These are phyloP conservation scores for Hypsopygia costalis DNA, from an alignment of 2,888 invertebrate genomes.

Conservation along the genomic window DNA sequence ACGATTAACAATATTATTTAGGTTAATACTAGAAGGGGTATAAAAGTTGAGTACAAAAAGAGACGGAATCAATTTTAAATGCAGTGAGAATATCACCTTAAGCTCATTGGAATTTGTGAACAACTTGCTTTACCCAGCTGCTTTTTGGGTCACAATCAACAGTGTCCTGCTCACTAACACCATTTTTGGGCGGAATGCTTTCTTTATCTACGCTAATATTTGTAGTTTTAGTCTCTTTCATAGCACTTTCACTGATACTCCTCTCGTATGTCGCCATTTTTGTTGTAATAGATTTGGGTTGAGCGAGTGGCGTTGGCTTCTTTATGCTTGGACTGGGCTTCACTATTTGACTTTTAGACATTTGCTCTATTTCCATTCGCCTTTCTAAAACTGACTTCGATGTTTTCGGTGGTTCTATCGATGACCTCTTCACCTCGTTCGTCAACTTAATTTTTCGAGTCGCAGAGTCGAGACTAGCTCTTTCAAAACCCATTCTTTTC, in stretches of 20 bases:
- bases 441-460: slow-evolving; percentile 54
- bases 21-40: slow-evolving; percentile 24
- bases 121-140: slow-evolving; percentile 87
- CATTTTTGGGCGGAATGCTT: slow-evolving; percentile 40
- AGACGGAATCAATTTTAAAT: slow-evolving; percentile 61
- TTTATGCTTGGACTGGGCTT: slow-evolving; percentile 40
- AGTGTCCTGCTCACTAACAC: slow-evolving; percentile 31
- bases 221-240: slow-evolving; percentile 30
- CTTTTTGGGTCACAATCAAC: slow-evolving; percentile 68
- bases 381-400: slow-evolving; percentile 70
- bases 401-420: slow-evolving; percentile 53
- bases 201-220: slow-evolving; percentile 32
- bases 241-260: slow-evolving; percentile 39
- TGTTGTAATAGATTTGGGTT: slow-evolving; percentile 59
- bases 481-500: slow-evolving; percentile 69
- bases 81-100: slow-evolving; percentile 46
- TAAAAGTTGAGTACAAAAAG: slow-evolving; percentile 53
- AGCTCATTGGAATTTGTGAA: slow-evolving; percentile 84
- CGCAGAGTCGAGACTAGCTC: slow-evolving; percentile 71
- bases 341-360: slow-evolving; percentile 47
- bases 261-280: slow-evolving; percentile 64
- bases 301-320: slow-evolving; percentile 46
- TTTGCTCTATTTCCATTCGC: slow-evolving; percentile 66
- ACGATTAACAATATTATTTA: slow-evolving; percentile 30
- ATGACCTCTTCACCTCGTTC: slow-evolving; percentile 40